Evolutionary conservation across 2,113 vertebrate genomes (phyloP), one percentile per base, ranked within the genome.

Genomic region (Pomatostomus ruficeps): DNA sequence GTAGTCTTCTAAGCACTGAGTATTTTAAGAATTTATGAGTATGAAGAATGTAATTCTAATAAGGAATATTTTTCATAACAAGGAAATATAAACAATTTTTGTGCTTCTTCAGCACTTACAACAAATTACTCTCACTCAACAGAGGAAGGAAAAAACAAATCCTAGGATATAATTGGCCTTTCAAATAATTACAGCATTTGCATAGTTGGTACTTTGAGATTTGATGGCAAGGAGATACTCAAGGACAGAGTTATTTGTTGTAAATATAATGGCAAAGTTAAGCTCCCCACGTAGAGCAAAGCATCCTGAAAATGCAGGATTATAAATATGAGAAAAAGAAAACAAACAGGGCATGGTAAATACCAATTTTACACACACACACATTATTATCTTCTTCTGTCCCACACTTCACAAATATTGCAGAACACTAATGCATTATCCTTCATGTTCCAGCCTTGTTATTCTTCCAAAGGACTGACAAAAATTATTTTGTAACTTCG

Each of bases 181-280:
- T 80, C 42, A 94, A 93, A 83, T 73, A 91, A 94, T 70, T 88
- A 45, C 14, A 91, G 28, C 75, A 94, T 65, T 73, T 96, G 68
- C 49, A 62, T 12, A 96, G 40, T 38, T 1, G 29, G 35, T 29
- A 49, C 38, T 65, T 78, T 35, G 70, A 45, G 55, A 55, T 79
- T 82, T 72, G 40, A 75, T 52, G 87, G 33, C 35, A 74, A 86
- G 46, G 63, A 91, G 42, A 84, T 74, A 71, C 24, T 49, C 35
- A 78, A 91, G 65, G 51, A 79, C 46, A 73, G 40, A 65, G 16
- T 38, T 57, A 40, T 79, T 91, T 54, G 25, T 88, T 63, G 48
- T 52, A 55, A 3, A 20, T 24, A 36, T 68, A 93, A 91, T 49
- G 28, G 12, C 58, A 78, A 52, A 49, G 29, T 36, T 80, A 75